Base-by-base conservation (phyloP, 2,797 vertebrate species). In the Cuniculus paca region DNA sequence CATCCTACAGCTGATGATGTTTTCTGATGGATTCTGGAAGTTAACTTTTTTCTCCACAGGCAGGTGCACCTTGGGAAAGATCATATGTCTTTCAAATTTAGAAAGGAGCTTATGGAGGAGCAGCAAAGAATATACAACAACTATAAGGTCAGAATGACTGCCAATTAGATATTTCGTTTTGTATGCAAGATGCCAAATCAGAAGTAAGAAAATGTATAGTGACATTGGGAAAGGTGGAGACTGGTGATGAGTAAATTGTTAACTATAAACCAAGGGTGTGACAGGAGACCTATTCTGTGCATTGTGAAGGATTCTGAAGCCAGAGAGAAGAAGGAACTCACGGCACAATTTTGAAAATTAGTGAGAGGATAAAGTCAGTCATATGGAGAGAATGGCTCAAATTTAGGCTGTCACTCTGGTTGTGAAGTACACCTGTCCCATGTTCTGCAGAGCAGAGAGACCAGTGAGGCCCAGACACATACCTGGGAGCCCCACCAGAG, bases 31-130 rank as follows among this genome's bases (percentile, higher is more conserved):
- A 28, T 95, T 97, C 63, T 95, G 16, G 17, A 97, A 65, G 5
- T 75, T 83, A 42, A 0, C 61, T 50, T 83, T 92, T 95, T 86
- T 19, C 83, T 90, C 68, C 22, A 19, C 93, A 99, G 99, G 99
- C 99, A 99, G 65, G 98, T 99, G 95, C 98, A 98, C 94, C 98
- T 98, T 79, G 99, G 99, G 89, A 98, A 98, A 97, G 99, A 99
- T 61, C 98, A 98, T 0, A 9, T 99, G 85, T 98, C 99, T 75
- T 81, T 97, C 22, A 97, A 97, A 89, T 96, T 97, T 82, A 99
- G 97, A 98, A 98, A 97, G 91, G 97, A 98, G 42, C 74, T 99
- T 92, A 58, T 97, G n/a, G 98, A 99, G 97, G 99, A 99, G 56
- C 98, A 99, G 84, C 98, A 98, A 45, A 97, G 94, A 45, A 97